Evolutionary conservation across 2,888 invertebrate species (phyloP), one percentile per base, ranked within the genome.

Genomic region (Rhingia campestris): DNA sequence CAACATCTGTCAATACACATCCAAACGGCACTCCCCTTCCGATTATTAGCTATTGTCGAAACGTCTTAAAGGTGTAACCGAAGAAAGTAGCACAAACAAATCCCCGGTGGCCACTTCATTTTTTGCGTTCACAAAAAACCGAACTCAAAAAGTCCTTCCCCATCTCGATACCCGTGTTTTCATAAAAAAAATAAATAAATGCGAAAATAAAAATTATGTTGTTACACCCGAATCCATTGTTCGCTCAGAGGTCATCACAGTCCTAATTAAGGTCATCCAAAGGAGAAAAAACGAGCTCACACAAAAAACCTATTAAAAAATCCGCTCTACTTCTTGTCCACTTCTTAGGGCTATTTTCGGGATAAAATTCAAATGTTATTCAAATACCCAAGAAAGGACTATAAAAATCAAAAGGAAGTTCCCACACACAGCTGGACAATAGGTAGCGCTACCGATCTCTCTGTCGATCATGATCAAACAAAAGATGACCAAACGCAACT

Each of bases 371-470:
- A 54, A 67, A 70, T 64, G 53, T 66, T 66, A 72, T 76, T 79
- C 74, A 84, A 84, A 84, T 74, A 58, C 12, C 39, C 45, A 39
- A 41, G 49, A 12, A 51, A 14, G 22, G 49, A 9, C 35, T 14
- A 22, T 39, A 22, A 12, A 33, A 67, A 56, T 45, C 30, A 35
- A 49, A 69, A 10, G 22, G 75, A 80, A 75, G 61, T 84, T 84
- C 84, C 79, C 84, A 84, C 84, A 79, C 79, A 64, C 66, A 74
- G 56, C 79, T 49, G 84, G 84, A 84, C 84, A 84, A 84, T 84
- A 66, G 75, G 58, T 35, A 72, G 63, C 41, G 72, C 82, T 77
- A 80, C 74, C 84, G 69, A 81, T 76, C 81, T 30, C 45, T 22
- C 45, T 49, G 9, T 10, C 32, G 66, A 58, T 74, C 67, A 56